Evolutionary conservation across 2,888 invertebrate species (phyloP).

Genomic region (Harpalus rufipes): DNA sequence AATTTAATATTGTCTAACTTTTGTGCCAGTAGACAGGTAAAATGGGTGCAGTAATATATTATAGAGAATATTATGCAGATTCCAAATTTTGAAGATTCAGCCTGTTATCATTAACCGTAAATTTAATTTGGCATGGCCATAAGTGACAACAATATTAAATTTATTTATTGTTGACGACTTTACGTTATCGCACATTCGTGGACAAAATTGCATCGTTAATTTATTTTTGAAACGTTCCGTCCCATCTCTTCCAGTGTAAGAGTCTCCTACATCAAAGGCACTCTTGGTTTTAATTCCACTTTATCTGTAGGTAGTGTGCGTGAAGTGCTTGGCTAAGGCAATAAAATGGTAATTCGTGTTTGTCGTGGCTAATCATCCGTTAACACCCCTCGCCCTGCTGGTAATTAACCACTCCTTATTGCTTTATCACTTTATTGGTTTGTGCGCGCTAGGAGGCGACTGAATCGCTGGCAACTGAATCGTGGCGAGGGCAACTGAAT

Average conservation of each 20-base stretch:
- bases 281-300: constrained; percentile 80
- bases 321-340: constrained; percentile 78
- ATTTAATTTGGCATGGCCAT: too few relatives aligned
- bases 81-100: too few relatives aligned
- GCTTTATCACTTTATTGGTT: constrained; percentile 77
- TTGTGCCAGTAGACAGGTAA: too few relatives aligned
- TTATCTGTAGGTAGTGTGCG: constrained; percentile 78
- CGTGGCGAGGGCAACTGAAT: not conserved
- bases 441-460: constrained; percentile 73
- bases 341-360: constrained; percentile 87
- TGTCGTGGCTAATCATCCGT: constrained; percentile 82
- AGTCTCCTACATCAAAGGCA: constrained; percentile 76
- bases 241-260: not conserved
- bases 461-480: constrained; percentile 70
- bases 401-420: constrained; percentile 65
- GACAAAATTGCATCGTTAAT: too few relatives aligned
- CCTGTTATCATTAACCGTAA: too few relatives aligned
- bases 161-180: too few relatives aligned
- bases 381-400: constrained; percentile 67
- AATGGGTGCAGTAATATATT: too few relatives aligned
- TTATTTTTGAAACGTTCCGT: too few relatives aligned
- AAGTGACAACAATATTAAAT: too few relatives aligned
- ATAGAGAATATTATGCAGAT: too few relatives aligned
- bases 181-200: too few relatives aligned
- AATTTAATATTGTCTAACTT: too few relatives aligned